Evolutionary conservation across 2,888 invertebrate species (phyloP).

Genomic region (Achlya flavicornis): DNA sequence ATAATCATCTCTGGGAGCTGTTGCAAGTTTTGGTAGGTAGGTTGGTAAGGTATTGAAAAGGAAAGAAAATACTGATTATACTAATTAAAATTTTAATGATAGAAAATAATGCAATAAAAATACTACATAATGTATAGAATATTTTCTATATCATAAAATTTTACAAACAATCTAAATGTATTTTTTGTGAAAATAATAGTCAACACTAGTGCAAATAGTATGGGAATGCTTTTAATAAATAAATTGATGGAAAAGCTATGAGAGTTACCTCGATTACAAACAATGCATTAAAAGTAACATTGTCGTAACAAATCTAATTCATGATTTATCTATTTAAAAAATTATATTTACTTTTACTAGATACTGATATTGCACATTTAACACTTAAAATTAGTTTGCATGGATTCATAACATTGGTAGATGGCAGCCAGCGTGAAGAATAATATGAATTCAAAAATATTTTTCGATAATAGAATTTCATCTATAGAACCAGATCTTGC

Average conservation of each 20-base stretch:
- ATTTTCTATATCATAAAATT: conserved; percentile 72
- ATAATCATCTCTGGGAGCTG: too few species aligned
- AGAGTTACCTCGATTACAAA: conserved; percentile 50
- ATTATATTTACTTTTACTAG: conserved; percentile 38
- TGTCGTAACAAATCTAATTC: conserved; percentile 43
- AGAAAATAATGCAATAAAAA: conserved; percentile 82
- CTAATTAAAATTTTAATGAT: conserved; percentile 73
- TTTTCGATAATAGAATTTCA: neutral
- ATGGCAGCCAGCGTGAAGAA: conserved; percentile 54
- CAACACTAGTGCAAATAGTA: conserved; percentile 56
- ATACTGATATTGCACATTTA: conserved; percentile 77
- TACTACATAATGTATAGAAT: conserved; percentile 71
- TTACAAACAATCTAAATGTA: conserved; percentile 59
- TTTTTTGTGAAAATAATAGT: conserved; percentile 59
- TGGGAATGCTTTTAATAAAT: conserved; percentile 79
- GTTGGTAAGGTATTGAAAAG: neutral
- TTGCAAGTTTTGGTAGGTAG: neutral
- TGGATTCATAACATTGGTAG: conserved; percentile 65
- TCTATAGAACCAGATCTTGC: conserved; percentile 28
- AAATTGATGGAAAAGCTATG: conserved; percentile 64
- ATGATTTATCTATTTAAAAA: conserved; percentile 51
- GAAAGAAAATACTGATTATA: conserved; percentile 41
- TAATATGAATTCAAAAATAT: neutral
- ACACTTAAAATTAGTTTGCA: conserved; percentile 77
- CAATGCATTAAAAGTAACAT: conserved; percentile 44